Percentiles rank a stretch among this genome's conserved stretches.
phyloP scores from a whole-genome alignment of 1,140 invertebrate genomes.

The Forficula auricularia region DNA sequence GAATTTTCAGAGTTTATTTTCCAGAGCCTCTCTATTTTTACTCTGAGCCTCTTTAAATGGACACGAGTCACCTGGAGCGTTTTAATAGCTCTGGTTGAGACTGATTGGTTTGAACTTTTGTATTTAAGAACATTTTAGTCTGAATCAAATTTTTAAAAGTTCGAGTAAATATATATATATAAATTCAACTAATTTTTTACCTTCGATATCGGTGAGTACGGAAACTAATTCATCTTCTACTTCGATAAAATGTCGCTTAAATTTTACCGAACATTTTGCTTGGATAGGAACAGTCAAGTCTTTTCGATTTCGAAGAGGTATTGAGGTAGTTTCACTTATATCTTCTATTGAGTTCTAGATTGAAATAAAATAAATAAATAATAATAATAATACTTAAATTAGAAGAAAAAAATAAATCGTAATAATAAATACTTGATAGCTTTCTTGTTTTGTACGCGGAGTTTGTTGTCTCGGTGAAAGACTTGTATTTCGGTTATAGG shows the following conservation, averaged over 20 bases:
- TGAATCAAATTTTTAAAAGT: too few relatives aligned
- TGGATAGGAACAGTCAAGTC: neutral
- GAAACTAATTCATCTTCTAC: conserved; percentile 42
- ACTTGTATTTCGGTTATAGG: conserved; percentile 18
- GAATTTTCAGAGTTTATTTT: too few relatives aligned
- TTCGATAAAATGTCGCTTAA: conserved; percentile 37
- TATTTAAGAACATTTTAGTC: too few relatives aligned
- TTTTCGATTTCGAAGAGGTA: neutral
- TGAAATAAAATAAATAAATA: conserved; percentile 1
- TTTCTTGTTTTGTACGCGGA: too few relatives aligned
- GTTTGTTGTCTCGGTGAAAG: conserved; percentile 3
- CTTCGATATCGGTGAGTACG: conserved; percentile 42
- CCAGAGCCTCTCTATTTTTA: too few relatives aligned
- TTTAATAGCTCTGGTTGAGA: too few relatives aligned
- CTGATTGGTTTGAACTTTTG: too few relatives aligned
- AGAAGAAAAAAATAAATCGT: neutral
- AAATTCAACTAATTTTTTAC: conserved; percentile 18
- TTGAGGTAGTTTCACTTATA: neutral
- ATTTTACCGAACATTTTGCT: conserved; percentile 31
- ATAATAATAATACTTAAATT: conserved; percentile 3
- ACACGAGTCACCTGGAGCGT: too few relatives aligned
- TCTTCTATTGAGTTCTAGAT: too few relatives aligned
- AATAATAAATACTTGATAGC: too few relatives aligned
- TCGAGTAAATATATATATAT: conserved; percentile 1
- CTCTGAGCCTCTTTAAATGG: too few relatives aligned